Percentiles rank a stretch among this genome's conserved stretches.
These are phyloP conservation scores for Cataglyphis albicans DNA, from an alignment of 2,888 invertebrate genomes.

Conservation along the genomic window DNA sequence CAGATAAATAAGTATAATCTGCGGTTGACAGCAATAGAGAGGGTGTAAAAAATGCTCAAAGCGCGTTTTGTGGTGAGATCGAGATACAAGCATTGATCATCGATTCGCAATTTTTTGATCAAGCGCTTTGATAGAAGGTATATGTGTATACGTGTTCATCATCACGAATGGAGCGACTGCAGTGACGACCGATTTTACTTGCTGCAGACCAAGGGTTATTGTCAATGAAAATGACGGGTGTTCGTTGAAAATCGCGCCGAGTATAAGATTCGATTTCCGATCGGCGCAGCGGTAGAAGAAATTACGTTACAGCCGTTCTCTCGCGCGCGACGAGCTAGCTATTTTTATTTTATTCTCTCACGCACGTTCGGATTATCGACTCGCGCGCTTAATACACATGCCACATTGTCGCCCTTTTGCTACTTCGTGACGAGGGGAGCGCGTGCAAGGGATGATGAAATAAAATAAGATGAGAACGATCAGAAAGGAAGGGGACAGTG, in stretches of 20 bases:
- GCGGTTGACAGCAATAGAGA: too few relatives aligned
- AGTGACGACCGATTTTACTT: neutral
- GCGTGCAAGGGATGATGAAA: constrained; percentile 41
- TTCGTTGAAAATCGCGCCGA: constrained; percentile 24
- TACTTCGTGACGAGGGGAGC: constrained; percentile 29
- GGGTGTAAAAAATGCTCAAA: neutral
- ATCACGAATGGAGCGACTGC: neutral
- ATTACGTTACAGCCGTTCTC: constrained; percentile 50
- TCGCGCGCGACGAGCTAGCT: constrained; percentile 46
- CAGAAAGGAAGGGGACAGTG: constrained; percentile 17
- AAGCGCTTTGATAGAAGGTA: neutral
- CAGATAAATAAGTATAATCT: neutral
- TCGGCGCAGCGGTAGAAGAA: constrained; percentile 24
- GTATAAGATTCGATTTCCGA: constrained; percentile 45
- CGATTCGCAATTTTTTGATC: constrained; percentile 8
- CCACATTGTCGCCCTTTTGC: constrained; percentile 45
- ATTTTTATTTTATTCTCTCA: constrained; percentile 56
- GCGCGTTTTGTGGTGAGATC: neutral
- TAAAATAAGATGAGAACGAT: constrained; percentile 43
- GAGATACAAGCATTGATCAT: neutral
- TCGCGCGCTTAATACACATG: constrained; percentile 27
- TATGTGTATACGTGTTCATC: neutral
- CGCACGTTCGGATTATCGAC: constrained; percentile 57
- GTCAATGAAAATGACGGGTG: constrained; percentile 48
- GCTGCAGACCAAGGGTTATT: constrained; percentile 13